phyloP scores from a whole-genome alignment of 2,797 vertebrate genomes.

The Myotis planiceps region DNA sequence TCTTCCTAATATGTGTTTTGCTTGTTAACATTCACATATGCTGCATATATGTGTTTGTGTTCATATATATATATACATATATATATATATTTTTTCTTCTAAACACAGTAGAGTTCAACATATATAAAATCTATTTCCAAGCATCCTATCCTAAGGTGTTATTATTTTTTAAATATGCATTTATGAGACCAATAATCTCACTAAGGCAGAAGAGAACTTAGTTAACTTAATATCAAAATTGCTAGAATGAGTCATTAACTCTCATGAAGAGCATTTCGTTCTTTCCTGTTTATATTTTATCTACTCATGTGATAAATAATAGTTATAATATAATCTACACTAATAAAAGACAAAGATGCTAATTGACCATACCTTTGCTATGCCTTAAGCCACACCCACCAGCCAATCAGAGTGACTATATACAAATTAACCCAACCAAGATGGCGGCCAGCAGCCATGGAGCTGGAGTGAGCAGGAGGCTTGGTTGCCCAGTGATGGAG shows the following conservation, averaged over 20 bases:
- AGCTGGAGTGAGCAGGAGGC: too few relatives aligned
- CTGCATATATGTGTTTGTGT: background rate
- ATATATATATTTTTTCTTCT: background rate
- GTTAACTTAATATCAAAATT: conserved; percentile 61
- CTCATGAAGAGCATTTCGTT: conserved; percentile 38
- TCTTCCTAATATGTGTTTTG: background rate
- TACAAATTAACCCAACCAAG: too few relatives aligned
- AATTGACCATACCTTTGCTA: too few relatives aligned
- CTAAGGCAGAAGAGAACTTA: background rate
- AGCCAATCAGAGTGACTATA: too few relatives aligned
- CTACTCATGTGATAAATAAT: conserved; percentile 60
- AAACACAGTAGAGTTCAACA: background rate
- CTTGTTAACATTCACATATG: background rate
- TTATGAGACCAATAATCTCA: background rate
- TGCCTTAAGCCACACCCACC: too few relatives aligned
- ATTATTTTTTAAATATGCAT: background rate
- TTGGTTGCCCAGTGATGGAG: too few relatives aligned
- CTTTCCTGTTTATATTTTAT: conserved; percentile 55
- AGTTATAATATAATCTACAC: background rate
- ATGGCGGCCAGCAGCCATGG: too few relatives aligned
- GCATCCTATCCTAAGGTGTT: background rate
- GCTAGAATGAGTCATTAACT: conserved; percentile 49
- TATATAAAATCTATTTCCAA: background rate
- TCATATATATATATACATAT: background rate
- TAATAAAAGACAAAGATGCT: too few relatives aligned